Base-by-base conservation (phyloP, 2,888 invertebrate genomes). In the Sarcophaga rosellei region DNA sequence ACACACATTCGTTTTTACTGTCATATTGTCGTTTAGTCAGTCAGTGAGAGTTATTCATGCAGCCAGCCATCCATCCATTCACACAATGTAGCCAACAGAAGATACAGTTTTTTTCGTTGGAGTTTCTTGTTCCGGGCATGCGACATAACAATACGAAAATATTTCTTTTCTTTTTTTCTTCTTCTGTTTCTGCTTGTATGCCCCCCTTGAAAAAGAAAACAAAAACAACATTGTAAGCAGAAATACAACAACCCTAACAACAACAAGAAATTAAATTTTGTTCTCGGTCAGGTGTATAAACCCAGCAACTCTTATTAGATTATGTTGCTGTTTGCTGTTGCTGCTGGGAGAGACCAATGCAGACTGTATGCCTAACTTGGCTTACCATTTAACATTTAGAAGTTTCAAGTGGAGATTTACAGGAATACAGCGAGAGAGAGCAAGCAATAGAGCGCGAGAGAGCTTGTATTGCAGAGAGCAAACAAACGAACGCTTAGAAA, bases 281-380 rank as follows among this genome's bases (percentile, higher is more conserved):
- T 79, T 84, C 84, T 84, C 78, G 70, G 75, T 80, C 75, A 83
- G 75, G 75, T 80, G 84, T 84, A 53, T 70, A 84, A 79, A 70
- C 70, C 87, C 85, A 88, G 85, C 74, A 76, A 83, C 83, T 79
- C 85, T 85, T 88, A 88, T 88, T 88, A 88, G 88, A 89, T 89
- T 89, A 88, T 15, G 17, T 15, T 53, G 53, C 53, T 47, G 47
- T 47, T 47, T 47, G 47, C 47, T 53, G 53, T 53, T 53, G 53
- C 53, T 77, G 88, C 77, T 83, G 86, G 84, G 88, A 87, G 88
- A 85, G 88, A 81, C 77, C 79, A 70, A 73, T 74, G 47, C 70
- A 82, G 70, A 69, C 53, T 25, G n/a, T 61, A 59, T n/a, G 2
- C 10, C 35, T 10, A 10, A 15, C 1, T 53, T 53, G 17, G 53